Base-by-base conservation (phyloP, 2,888 invertebrate genomes). In the Saturnia japonica region DNA sequence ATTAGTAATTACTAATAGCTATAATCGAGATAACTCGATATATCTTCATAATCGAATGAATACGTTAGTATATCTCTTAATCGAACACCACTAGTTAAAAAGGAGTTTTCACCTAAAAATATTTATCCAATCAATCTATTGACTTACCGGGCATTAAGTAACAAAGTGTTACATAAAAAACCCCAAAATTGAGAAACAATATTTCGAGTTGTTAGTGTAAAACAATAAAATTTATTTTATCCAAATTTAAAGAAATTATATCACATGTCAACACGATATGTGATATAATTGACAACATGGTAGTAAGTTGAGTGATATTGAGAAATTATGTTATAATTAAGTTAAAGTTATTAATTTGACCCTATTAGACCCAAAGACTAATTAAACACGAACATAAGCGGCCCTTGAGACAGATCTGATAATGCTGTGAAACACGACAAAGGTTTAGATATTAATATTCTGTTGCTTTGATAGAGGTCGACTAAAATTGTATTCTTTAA, bases 251-350 rank as follows among this genome's bases (percentile, higher is more conserved):
- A 8, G 0, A 64, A 9, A 40, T n/a, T n/a, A 64, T 11, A 64
- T 40, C 9, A 19, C 7, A 64, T 64, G 1, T 60, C 12, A 40
- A 64, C n/a, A n/a, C 9, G 11, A 64, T 40, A 40, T 40, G n/a
- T n/a, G n/a, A n/a, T n/a, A n/a, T 2, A 64, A 64, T 40, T 40
- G 64, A n/a, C n/a, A 64, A 64, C n/a, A 34, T 8, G 28, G 16
- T 62, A 62, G 62, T 34, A 28, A 34, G 25, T 64, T 40, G 64
- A 64, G 64, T 34, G 64, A 40, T 64, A 64, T 64, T 64, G n/a
- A 64, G n/a, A 40, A 40, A 34, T 62, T 62, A 34, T 16, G 4
- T 19, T 62, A 19, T 34, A 62, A 62, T 64, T 57, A 54, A 62
- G 28, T 62, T 19, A 16, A 34, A 62, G n/a, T n/a, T n/a, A 62